phyloP scores from a whole-genome alignment of 1,140 invertebrate species.

The Rhagoletis zephyria region DNA sequence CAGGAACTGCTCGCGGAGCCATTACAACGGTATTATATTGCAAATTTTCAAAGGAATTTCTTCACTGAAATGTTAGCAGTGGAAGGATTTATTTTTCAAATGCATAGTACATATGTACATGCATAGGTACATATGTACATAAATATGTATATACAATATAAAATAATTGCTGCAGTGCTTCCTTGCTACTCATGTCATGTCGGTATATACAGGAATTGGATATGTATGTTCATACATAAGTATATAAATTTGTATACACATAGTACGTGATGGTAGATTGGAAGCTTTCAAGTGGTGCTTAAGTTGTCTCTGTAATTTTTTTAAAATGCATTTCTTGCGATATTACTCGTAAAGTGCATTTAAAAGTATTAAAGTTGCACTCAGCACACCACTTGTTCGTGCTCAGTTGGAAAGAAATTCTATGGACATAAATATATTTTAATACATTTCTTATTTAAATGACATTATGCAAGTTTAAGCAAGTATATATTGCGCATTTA shows the following conservation, averaged over 20 bases:
- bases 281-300: not conserved
- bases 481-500: too few relatives aligned
- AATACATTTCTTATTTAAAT: not conserved
- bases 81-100: too few relatives aligned
- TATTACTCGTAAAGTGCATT: not conserved
- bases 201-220: too few relatives aligned
- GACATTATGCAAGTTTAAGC: too few relatives aligned
- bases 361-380: conserved; percentile 14
- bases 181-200: not conserved
- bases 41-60: not conserved
- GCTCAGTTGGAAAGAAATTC: not conserved
- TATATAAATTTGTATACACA: too few relatives aligned
- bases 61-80: not conserved
- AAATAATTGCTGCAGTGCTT: not conserved
- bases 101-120: not conserved
- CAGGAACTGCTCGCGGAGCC: not conserved
- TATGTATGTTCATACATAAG: not conserved
- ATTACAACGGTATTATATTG: not conserved
- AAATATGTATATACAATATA: not conserved
- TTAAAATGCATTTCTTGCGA: too few relatives aligned
- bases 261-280: not conserved
- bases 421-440: too few relatives aligned
- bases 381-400: not conserved
- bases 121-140: too few relatives aligned
- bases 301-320: not conserved